Conservation (phyloP, 1,140 invertebrate genomes). For the Drosophila ambigua region DNA sequence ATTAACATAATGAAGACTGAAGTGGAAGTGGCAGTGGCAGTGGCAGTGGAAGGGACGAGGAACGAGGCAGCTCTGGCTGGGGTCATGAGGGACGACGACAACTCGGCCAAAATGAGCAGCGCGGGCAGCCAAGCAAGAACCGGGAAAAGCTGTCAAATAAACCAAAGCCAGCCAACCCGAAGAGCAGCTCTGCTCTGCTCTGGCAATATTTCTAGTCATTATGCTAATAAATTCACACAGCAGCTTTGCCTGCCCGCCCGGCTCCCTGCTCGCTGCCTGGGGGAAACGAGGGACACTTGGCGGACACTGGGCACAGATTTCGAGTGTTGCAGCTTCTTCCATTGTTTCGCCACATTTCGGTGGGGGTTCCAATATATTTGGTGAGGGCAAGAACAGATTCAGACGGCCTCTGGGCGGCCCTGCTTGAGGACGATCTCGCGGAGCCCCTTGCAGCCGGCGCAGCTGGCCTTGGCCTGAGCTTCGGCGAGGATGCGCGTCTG, state of each 20-base stretch:
- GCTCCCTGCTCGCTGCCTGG: too few relatives aligned
- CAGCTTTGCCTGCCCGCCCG: conserved; percentile 3
- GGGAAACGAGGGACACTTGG: too few relatives aligned
- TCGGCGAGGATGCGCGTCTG: conserved; percentile 32
- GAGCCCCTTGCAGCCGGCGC: conserved; percentile 59
- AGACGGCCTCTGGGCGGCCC: not conserved
- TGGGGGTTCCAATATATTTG: too few relatives aligned
- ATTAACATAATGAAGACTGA: conserved; percentile 79
- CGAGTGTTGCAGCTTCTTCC: too few relatives aligned
- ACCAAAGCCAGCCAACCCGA: conserved; percentile 26
- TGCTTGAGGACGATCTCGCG: conserved; percentile 25
- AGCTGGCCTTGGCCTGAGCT: conserved; percentile 23
- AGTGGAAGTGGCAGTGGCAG: conserved; percentile 1
- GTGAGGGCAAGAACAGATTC: too few relatives aligned
- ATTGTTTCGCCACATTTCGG: too few relatives aligned
- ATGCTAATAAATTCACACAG: conserved; percentile 74
- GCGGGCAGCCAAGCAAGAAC: conserved; percentile 41
- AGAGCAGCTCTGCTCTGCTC: conserved; percentile 3
- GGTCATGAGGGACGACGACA: not conserved
- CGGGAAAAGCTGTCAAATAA: conserved; percentile 75
- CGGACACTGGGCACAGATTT: too few relatives aligned
- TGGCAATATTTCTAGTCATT: conserved; percentile 76
- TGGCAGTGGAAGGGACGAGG: conserved; percentile 25
- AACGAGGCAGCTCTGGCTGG: not conserved
- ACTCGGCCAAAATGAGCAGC: conserved; percentile 29